Base-by-base conservation (phyloP, 2,113 vertebrate species). In the Toxotes jaculatrix region DNA sequence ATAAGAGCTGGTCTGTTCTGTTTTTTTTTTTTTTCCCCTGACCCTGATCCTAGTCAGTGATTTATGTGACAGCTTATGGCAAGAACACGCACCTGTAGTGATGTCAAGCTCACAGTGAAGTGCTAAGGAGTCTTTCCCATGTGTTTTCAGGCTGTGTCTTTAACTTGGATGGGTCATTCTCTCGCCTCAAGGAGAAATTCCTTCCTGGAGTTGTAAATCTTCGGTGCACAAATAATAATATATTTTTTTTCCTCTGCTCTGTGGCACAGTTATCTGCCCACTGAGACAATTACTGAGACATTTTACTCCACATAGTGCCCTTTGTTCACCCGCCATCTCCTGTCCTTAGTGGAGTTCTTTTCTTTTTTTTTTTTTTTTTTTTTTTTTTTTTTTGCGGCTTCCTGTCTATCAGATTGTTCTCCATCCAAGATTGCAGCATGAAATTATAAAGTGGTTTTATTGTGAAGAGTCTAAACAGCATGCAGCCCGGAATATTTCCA, bases 121-220 rank as follows among this genome's bases (percentile, higher is more conserved):
- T 77, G 91, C 75, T 74, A 91, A 74, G 79, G 66, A 53, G 27
- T 36, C 77, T 57, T 86, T 90, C 92, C 88, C 85, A 70, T 85
- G 83, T 87, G 83, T 85, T 91, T 87, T 64, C 63, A 62, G 74
- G 11, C 80, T 8, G 56, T 82, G 77, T 85, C 85, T 90, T 87
- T 72, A 84, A 79, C 85, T 55, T 23, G 63, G 61, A 77, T 51
- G 6, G 79, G 82, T 87, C 88, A 49, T 82, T 74, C 71, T 95
- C 88, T 90, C 91, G n/a, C 89, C 88, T 59, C 27, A 3, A 62
- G 78, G 81, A 83, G 91, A 93, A 91, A 94, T 94, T 94, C 93
- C 73, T 84, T 27, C 67, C 80, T 13, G 4, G 49, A 78, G 83
- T 85, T 84, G 85, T 86, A 84, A 89, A 87, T 89, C 74, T 62